Conservation (phyloP, 64 coral and sea anemone species). For the Acropora yongei region DNA sequence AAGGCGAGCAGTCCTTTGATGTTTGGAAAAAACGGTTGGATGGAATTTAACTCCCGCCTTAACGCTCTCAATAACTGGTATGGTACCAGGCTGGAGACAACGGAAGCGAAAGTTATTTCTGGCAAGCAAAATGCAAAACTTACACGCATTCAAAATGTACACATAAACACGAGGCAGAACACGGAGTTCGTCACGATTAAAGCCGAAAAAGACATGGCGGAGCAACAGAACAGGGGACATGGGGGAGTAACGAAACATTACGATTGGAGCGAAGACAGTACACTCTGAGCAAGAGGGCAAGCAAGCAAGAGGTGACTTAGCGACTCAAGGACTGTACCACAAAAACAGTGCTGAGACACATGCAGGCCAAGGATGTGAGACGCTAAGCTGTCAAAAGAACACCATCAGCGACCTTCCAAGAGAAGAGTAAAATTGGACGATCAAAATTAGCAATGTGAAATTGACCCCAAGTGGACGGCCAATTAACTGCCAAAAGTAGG, state of each 20-base stretch:
- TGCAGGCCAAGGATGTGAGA: neutral
- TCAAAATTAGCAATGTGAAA: neutral
- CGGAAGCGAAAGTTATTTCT: neutral
- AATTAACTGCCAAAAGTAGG: neutral
- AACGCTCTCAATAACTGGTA: neutral
- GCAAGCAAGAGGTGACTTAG: neutral
- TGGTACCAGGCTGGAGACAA: neutral
- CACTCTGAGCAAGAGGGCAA: neutral
- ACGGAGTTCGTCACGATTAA: neutral
- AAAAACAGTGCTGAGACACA: neutral
- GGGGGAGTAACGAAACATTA: neutral
- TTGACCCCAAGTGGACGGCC: neutral
- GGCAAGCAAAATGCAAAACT: neutral
- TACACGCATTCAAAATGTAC: neutral
- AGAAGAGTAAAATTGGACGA: neutral
- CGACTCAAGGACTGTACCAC: neutral
- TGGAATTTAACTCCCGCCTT: neutral
- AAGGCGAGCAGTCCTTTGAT: neutral
- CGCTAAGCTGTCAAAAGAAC: neutral
- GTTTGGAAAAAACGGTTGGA: neutral
- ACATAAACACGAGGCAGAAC: neutral
- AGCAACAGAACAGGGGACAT: neutral
- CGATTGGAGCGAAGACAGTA: no score
- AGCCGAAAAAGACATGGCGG: neutral
- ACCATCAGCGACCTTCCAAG: neutral